Evolutionary conservation across 2,797 vertebrate genomes (phyloP), one percentile per base, ranked within the genome.

Genomic region (Lepilemur ruficaudatus): DNA sequence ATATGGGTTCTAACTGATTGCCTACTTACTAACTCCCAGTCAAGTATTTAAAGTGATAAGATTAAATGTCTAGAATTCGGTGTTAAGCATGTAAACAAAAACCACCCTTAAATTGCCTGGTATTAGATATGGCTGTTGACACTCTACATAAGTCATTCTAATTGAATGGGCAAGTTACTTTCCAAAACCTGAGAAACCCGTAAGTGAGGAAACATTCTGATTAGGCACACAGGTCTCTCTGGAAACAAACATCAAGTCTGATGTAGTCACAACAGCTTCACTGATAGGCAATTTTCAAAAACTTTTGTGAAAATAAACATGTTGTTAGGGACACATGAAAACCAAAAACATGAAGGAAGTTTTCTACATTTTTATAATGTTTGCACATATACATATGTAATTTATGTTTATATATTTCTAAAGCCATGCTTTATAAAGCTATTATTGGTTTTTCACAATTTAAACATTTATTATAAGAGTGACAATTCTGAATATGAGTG

Each of bases 81-180:
- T 94, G 91, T 94, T 97, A 97, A 97, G 97, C 93, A 89, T 97
- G 92, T 96, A 95, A 97, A 97, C 91, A 97, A 97, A 98, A 96
- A 52, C 69, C 84, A 63, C 65, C 85, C 84, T 81, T 94, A 73
- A 96, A 85, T 96, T 93, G 87, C 96, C 83, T 85, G 81, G 82
- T 89, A 95, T 97, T 96, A 97, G 94, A 97, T 93, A 96, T 1
- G 86, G 43, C 52, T 98, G 10, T 96, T 97, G 96, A 97, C 93
- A 89, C 46, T 93, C 65, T 55, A 18, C 75, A 13, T 95, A 98
- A 98, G 89, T 90, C 88, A 93, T 94, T 95, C 93, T 97, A 89
- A 96, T 89, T 96, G 81, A 97, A 76, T 61, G 46, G 79, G 63
- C 79, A 90, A 0, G 83, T 95, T 96, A 55, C 93, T 83, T 90